phyloP scores from a whole-genome alignment of 2,888 invertebrate species.

The Dicycla oo region DNA sequence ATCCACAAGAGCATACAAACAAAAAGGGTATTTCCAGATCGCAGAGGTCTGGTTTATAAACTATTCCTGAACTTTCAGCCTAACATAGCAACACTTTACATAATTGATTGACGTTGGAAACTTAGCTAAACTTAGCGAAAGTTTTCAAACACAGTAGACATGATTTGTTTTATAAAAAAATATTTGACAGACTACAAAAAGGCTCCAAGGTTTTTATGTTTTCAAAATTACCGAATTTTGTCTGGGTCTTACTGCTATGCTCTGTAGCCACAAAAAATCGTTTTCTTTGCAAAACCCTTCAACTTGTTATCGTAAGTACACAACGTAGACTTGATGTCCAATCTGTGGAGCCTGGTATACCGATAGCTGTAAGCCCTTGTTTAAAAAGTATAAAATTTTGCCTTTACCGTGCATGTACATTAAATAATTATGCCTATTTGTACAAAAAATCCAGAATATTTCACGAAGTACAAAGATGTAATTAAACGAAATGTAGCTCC shows the following conservation, averaged over 20 bases:
- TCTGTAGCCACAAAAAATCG: not conserved
- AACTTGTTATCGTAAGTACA: not conserved
- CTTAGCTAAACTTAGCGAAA: slow-evolving; percentile 2
- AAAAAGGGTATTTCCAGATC: slow-evolving; percentile 11
- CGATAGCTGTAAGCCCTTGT: no score
- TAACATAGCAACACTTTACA: slow-evolving; percentile 33
- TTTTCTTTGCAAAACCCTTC: not conserved
- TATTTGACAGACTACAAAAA: not conserved
- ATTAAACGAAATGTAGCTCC: no score
- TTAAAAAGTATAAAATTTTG: no score
- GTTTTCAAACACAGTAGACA: slow-evolving; percentile 12
- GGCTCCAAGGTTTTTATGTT: not conserved
- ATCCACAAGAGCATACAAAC: not conserved
- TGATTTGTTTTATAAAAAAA: not conserved
- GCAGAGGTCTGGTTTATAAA: slow-evolving; percentile 17
- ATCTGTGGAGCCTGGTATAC: no score
- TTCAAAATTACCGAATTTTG: not conserved
- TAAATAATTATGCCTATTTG: no score
- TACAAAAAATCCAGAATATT: no score
- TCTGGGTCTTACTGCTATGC: not conserved
- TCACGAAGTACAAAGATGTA: no score
- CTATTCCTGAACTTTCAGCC: slow-evolving; percentile 40
- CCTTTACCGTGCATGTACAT: no score
- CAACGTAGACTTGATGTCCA: not conserved
- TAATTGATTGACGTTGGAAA: slow-evolving; percentile 32